phyloP scores from a whole-genome alignment of 2,888 invertebrate genomes.

The Amaurobius ferox region DNA sequence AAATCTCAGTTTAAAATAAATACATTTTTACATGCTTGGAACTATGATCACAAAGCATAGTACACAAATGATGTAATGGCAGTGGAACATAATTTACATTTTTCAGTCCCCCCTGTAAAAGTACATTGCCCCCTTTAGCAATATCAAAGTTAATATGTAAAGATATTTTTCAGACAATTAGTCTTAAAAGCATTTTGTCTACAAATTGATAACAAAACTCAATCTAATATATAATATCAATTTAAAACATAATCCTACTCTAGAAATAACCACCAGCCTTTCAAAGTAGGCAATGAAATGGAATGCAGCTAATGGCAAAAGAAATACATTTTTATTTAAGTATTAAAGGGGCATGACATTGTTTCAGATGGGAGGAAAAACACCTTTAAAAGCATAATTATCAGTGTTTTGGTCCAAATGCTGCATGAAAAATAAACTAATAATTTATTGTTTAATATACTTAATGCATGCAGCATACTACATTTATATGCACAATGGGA shows the following conservation, averaged over 20 bases:
- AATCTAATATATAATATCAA: too few species aligned
- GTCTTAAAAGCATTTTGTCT: not conserved
- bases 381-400: slow-evolving; percentile 7
- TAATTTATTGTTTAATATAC: slow-evolving; percentile 22
- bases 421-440: slow-evolving; percentile 34
- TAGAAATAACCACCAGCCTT: not conserved
- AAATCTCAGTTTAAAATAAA: slow-evolving; percentile 56
- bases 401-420: slow-evolving; percentile 28
- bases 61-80: slow-evolving; percentile 27
- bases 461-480: slow-evolving; percentile 68
- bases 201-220: not conserved
- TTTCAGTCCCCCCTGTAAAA: not conserved
- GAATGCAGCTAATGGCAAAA: slow-evolving; percentile 53
- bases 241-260: slow-evolving; percentile 19
- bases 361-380: slow-evolving; percentile 46
- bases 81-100: slow-evolving; percentile 47
- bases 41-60: slow-evolving; percentile 51
- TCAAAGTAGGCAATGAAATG: slow-evolving; percentile 64
- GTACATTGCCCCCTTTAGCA: not conserved
- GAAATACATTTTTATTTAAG: slow-evolving; percentile 30
- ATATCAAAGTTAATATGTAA: too few species aligned
- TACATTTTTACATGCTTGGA: slow-evolving; percentile 64
- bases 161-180: not conserved
- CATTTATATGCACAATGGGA: slow-evolving; percentile 41
- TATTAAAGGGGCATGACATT: slow-evolving; percentile 1